Evolutionary conservation across 1,140 invertebrate genomes (phyloP), one percentile per base, ranked within the genome.

Genomic region (Galleria mellonella): DNA sequence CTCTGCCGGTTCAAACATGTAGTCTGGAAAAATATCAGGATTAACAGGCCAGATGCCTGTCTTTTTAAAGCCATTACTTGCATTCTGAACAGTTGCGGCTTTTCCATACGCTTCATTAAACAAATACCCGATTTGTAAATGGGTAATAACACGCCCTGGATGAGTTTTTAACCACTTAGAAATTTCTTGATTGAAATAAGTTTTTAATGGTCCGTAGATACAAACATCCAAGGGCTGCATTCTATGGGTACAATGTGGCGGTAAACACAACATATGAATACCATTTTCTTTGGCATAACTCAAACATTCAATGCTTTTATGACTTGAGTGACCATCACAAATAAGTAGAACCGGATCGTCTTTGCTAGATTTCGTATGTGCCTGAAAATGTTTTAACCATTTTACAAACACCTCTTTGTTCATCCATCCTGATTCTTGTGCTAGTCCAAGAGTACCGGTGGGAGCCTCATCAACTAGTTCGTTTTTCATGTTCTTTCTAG

Each of bases 41-140:
- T 74, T 51, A 6, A 70, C 31, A 13, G 74, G 67, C 10, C 30
- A 48, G 17, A 78, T 67, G 9, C 61, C 72, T 50, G 55, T 41
- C n/a, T 39, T 46, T 44, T 52, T 43, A 52, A 74, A 72, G 9
- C 52, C 46, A 45, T 45, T 57, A 8, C 51, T 40, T n/a, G 45
- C 62, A 60, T 61, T 74, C 11, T 51, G 43, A 6, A 72, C 43
- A 9, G 51, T 61, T 27, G 72, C 73, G 17, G 59, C 61, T 40
- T 68, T 67, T 4, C 51, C 36, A 63, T 66, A 83, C 15, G 72
- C 62, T 59, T 62, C 23, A 6, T 54, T 62, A 55, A 82, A 62
- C 14, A 82, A 39, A 13, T 30, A 30, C 7, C 47, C 53, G 7
- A 83, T 60, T 47, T 83, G 65, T 28, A 56, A 64, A 38, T 62